These are phyloP conservation scores for Cephus runcator DNA, from an alignment of 2,888 invertebrate genomes.

Conservation along the genomic window DNA sequence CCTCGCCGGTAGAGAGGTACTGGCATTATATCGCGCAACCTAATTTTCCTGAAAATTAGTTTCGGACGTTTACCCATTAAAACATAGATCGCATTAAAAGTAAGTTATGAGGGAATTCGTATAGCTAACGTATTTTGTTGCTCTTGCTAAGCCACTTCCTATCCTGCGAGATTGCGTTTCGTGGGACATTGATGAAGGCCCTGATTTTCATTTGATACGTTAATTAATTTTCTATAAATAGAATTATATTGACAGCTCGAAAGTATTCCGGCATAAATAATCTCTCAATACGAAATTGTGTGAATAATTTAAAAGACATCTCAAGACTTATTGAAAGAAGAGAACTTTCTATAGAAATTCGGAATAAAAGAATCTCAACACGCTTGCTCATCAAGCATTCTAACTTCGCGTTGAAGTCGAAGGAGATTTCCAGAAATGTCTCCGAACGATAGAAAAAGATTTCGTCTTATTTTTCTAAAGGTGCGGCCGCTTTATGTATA, in stretches of 20 bases:
- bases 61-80: conserved; percentile 28
- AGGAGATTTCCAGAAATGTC: neutral
- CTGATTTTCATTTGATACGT: neutral
- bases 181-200: neutral
- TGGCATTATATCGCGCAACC: neutral
- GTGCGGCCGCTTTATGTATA: neutral
- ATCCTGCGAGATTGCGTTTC: neutral
- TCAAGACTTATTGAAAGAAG: neutral
- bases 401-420: neutral
- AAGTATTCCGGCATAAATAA: neutral
- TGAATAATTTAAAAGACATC: neutral
- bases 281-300: neutral
- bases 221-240: neutral
- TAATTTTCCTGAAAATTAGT: conserved; percentile 38
- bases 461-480: neutral
- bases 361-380: neutral
- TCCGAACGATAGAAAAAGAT: neutral
- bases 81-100: conserved; percentile 12
- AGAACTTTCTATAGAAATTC: neutral
- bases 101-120: conserved; percentile 6
- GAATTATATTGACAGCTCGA: neutral
- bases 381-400: neutral
- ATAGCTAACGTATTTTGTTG: conserved; percentile 18
- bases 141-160: neutral
- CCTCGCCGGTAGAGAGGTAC: neutral